Percentiles rank a stretch among this genome's conserved stretches.
Evolutionary conservation across 92 coral and sea anemone species (phyloP).

Genomic region (Zoanthus solanderi): DNA sequence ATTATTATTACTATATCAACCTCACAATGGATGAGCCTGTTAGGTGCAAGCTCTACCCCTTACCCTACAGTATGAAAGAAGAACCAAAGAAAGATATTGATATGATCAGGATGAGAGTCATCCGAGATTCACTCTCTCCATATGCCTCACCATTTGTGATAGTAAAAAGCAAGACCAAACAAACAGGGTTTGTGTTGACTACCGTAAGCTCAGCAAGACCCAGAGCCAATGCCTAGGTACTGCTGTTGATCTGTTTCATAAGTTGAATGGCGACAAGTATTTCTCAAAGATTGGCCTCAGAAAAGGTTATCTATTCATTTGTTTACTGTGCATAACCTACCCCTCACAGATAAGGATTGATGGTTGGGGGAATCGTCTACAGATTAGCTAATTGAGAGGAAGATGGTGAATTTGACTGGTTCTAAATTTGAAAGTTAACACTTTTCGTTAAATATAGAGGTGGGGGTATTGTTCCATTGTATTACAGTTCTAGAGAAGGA

Average conservation of each 20-base stretch:
- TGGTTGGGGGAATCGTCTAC: no score
- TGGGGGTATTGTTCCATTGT: no score
- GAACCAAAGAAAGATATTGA: conserved; percentile 44
- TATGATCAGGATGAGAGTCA: conserved; percentile 49
- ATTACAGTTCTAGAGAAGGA: no score
- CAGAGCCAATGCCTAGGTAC: conserved; percentile 58
- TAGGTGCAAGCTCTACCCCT: conserved; percentile 46
- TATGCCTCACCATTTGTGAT: conserved; percentile 55
- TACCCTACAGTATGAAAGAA: conserved; percentile 61
- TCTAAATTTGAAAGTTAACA: no score
- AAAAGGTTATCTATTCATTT: conserved; percentile 46
- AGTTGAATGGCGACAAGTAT: conserved; percentile 48
- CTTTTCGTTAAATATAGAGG: no score
- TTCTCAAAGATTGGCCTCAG: conserved; percentile 56
- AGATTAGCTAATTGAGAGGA: no score
- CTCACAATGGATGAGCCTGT: conserved; percentile 30
- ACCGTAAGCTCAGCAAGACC: conserved; percentile 56
- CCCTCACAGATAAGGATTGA: no score
- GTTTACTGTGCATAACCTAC: no score
- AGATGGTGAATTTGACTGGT: no score
- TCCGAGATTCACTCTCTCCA: conserved; percentile 49
- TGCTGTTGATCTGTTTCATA: conserved; percentile 56
- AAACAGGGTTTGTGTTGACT: conserved; percentile 65
- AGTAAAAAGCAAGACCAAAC: conserved; percentile 59
- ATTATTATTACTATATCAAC: no score